These are phyloP conservation scores for Hirtodrosophila duncani DNA, from an alignment of 2,888 invertebrate species.

Conservation along the genomic window DNA sequence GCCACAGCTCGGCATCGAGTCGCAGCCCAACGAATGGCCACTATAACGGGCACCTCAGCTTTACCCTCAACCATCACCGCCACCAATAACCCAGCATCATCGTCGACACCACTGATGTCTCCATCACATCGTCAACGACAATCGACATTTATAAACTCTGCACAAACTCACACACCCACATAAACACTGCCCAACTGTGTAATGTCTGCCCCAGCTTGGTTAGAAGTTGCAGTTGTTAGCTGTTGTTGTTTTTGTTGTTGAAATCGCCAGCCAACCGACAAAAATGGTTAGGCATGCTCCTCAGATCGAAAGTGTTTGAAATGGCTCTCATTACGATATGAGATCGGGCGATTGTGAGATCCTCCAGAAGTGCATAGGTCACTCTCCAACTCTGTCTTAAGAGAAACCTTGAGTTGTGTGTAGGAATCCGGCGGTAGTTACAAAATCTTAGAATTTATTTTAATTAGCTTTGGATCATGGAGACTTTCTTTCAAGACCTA, in stretches of 20 bases:
- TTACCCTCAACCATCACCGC: background rate
- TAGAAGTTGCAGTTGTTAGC: slow-evolving; percentile 8
- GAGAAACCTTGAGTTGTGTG: too few species aligned
- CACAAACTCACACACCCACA: too few species aligned
- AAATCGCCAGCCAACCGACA: background rate
- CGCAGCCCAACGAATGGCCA: slow-evolving; percentile 28
- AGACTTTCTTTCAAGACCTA: too few species aligned
- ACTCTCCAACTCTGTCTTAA: too few species aligned
- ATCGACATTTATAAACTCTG: slow-evolving; percentile 69
- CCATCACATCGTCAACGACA: slow-evolving; percentile 52
- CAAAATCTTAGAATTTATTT: too few species aligned
- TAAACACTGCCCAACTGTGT: slow-evolving; percentile 54
- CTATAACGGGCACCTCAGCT: background rate
- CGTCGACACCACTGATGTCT: slow-evolving; percentile 3
- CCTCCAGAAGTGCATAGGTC: too few species aligned
- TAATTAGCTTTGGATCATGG: too few species aligned
- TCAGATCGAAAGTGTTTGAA: too few species aligned
- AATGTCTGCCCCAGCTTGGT: background rate
- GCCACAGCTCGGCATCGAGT: too few species aligned
- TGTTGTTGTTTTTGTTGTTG: slow-evolving; percentile 16
- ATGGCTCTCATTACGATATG: too few species aligned
- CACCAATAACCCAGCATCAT: background rate
- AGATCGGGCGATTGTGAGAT: too few species aligned
- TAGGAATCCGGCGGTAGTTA: too few species aligned
- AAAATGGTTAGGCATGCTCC: background rate